Evolutionary conservation across 2,113 vertebrate genomes (phyloP), one percentile per base, ranked within the genome.

Genomic region (Pyxicephalus adspersus): DNA sequence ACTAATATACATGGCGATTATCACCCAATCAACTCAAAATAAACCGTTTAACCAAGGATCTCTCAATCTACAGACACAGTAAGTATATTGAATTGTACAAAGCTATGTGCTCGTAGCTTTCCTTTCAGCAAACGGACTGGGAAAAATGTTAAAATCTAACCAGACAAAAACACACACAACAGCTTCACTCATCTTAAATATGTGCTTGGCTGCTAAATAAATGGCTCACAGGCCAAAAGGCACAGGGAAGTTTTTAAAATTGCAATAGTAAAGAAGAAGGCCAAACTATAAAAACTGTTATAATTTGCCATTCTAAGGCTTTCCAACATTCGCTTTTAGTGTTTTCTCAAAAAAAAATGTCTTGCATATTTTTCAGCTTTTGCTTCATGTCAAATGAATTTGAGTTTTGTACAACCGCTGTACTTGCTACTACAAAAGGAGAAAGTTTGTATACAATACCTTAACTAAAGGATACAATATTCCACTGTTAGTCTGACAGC

Each of bases 141-240:
- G 3, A 81, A 74, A 5, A 57, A 31, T 66, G 28, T 28, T 52
- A 64, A 79, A 45, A 45, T 45, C 11, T 45, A 45, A 63, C 7
- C 34, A 51, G 20, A 52, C 23, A 34, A 68, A 2, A 52, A 52
- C 64, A 64, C 19, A 73, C 54, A 64, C 63, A 5, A 73, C 51
- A 17, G 50, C 61, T 73, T 60, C 73, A 64, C 60, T 54, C 16
- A 23, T n/a, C n/a, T 68, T 58, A n/a, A 81, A 19, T 73, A 81
- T 81, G 79, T 82, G 70, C 80, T 75, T 74, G 57, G 63, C 80
- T 66, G 75, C 50, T 61, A 61, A 67, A 54, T 54, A 65, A 91
- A 93, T 93, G 91, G 92, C 92, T 91, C 91, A 89, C 86, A 90
- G 89, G 91, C 92, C 91, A 91, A 91, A 94, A 94, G 92, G 93